Base-by-base conservation (phyloP, 2,113 vertebrate species). In the Lagopus muta region DNA sequence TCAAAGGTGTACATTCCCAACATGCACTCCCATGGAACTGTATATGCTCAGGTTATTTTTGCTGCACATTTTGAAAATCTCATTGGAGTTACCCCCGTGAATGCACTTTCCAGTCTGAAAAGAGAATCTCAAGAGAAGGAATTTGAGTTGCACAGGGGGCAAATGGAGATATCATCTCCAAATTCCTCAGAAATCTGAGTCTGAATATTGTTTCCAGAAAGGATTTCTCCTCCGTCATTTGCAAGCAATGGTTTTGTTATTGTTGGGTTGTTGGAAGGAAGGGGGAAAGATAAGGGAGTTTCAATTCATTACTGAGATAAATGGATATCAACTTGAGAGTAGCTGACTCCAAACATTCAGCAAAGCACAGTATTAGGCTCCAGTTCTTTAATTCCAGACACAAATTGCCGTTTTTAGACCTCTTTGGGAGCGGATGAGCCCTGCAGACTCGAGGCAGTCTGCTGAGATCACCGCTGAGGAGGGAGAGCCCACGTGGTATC, bases 161-260 rank as follows among this genome's bases (percentile, higher is more conserved):
- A 85, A 73, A 62, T 11, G 82, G 42, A 92, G 52, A 62, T 82
- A 89, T 25, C 28, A 94, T 77, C 92, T 93, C 76, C 0, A 4
- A 67, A 90, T 90, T 91, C 88, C 90, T 92, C 87, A 89, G 50
- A 77, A 95, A 92, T 89, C 67, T 93, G 80, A 65, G 62, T 58
- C 67, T 43, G 72, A 88, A 91, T 73, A 73, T 85, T 92, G 78
- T 82, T 94, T 94, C 81, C 95, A 94, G 30, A 92, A 92, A 87
- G 84, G 81, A 93, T 77, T 90, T 92, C 72, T 92, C 67, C 34
- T 91, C 89, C 1, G 2, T 82, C 92, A 91, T 28, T 91, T 67
- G 71, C 58, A 70, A 54, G 78, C 52, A 84, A 76, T 10, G 58
- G 48, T 58, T 94, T 80, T 95, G 89, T 93, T 96, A 87, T 94